Evolutionary conservation across 1,140 invertebrate species (phyloP).

Genomic region (Calliphora vicina): DNA sequence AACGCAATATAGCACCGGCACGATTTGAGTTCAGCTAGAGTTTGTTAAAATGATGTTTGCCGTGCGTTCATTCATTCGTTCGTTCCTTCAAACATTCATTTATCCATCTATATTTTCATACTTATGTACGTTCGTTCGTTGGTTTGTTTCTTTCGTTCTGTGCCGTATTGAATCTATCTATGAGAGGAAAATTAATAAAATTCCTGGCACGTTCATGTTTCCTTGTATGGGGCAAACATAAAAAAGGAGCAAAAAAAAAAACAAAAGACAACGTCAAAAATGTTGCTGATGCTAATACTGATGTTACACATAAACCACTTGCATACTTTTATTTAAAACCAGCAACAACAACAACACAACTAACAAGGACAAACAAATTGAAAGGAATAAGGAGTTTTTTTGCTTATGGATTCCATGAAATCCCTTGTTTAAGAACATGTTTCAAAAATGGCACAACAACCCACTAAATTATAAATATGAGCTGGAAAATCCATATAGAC

Average conservation of each 20-base stretch:
- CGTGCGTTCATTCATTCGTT: too few species aligned
- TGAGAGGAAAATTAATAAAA: slow-evolving; percentile 10
- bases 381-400: not conserved
- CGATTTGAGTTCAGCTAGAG: not conserved
- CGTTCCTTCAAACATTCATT: too few species aligned
- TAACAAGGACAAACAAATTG: not conserved
- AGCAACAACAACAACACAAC: too few species aligned
- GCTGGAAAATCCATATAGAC: too few species aligned
- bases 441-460: not conserved
- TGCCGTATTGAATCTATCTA: not conserved
- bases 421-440: not conserved
- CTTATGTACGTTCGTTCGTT: not conserved
- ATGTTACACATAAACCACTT: not conserved
- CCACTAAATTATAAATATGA: not conserved
- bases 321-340: not conserved
- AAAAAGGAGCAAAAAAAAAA: not conserved
- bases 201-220: slow-evolving; percentile 6
- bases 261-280: not conserved
- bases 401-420: not conserved
- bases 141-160: not conserved
- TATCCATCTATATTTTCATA: too few species aligned
- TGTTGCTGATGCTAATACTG: not conserved
- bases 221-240: not conserved
- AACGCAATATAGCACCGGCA: not conserved
- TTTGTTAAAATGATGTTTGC: not conserved